These are phyloP conservation scores for Lerista edwardsae DNA, from an alignment of 2,797 vertebrate genomes.

Conservation along the genomic window DNA sequence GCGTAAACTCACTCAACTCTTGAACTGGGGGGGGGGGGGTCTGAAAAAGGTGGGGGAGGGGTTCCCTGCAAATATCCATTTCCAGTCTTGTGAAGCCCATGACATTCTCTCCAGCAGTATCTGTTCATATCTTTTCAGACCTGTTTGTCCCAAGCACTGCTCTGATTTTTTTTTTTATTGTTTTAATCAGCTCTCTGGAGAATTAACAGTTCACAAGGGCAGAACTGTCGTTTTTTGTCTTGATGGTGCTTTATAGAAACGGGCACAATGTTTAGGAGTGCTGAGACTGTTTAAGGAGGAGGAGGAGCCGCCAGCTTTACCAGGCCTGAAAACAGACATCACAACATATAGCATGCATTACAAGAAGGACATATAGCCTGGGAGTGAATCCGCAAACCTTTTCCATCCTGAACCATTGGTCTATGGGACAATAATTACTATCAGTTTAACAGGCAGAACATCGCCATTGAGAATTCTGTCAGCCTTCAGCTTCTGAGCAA, in stretches of 20 bases:
- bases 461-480: slow-evolving; percentile 52
- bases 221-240: slow-evolving; percentile 5
- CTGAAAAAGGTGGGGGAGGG: too few species aligned
- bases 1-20: background rate
- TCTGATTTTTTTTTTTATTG: background rate
- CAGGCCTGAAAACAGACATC: background rate
- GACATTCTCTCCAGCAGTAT: background rate
- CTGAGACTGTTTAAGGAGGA: background rate
- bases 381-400: too few species aligned
- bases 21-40: too few species aligned
- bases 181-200: background rate
- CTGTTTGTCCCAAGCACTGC: background rate
- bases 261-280: background rate
- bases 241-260: background rate
- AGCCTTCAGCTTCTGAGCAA: slow-evolving; percentile 56
- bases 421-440: slow-evolving; percentile 48
- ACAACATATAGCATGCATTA: background rate
- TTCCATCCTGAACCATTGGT: background rate
- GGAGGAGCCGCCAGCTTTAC: background rate
- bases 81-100: background rate
- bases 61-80: background rate
- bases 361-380: background rate
- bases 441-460: slow-evolving; percentile 49
- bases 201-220: background rate
- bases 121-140: background rate